Conservation (phyloP, 2,113 vertebrate species). For the Phyllopteryx taeniolatus region DNA sequence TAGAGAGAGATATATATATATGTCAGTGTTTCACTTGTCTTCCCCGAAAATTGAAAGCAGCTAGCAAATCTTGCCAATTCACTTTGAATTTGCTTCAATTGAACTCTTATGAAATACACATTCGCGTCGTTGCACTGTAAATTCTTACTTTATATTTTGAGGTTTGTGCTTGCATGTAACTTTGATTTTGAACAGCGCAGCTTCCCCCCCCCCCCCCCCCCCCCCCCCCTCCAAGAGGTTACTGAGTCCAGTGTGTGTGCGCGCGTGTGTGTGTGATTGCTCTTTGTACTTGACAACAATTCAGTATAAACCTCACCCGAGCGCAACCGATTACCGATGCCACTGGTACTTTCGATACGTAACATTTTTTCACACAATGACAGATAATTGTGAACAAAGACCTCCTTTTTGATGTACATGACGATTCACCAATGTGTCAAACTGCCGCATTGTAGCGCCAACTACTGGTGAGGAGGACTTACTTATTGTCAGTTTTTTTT, state of each 20-base stretch:
- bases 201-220: no score
- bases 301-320: background rate
- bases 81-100: background rate
- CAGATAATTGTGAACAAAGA: no score
- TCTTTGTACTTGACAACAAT: background rate
- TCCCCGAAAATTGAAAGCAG: background rate
- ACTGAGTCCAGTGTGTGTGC: background rate
- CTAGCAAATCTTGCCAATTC: background rate
- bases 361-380: no score
- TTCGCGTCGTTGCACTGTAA: background rate
- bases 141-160: background rate
- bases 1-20: no score
- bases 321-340: no score
- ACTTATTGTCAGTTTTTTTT: no score
- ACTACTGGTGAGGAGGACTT: no score
- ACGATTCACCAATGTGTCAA: no score
- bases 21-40: background rate
- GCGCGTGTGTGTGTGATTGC: background rate
- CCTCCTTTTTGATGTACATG: no score
- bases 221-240: background rate
- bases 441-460: no score
- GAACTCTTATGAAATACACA: no score
- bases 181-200: background rate
- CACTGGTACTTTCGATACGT: no score
- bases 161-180: background rate